phyloP scores from a whole-genome alignment of 2,888 invertebrate species.

The Ernsta delagoae region DNA sequence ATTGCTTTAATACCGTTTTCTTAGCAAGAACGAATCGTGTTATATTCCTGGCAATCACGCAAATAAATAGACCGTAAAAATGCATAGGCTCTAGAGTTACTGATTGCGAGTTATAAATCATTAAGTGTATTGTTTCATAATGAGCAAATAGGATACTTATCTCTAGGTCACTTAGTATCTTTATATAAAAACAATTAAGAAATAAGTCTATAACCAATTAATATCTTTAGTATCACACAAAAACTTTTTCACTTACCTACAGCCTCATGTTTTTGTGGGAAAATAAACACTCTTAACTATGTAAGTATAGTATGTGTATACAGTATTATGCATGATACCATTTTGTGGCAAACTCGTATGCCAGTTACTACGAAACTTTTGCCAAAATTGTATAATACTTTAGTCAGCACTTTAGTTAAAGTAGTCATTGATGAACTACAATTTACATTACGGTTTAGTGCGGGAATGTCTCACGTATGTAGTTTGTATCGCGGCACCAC shows the following conservation, averaged over 20 bases:
- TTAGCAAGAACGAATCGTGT: constrained; percentile 5
- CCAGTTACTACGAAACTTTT: neutral
- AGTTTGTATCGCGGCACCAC: constrained; percentile 33
- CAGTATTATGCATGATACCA: too few relatives aligned
- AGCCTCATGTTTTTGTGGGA: too few relatives aligned
- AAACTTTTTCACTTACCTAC: neutral
- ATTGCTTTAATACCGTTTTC: constrained; percentile 21
- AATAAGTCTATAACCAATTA: neutral
- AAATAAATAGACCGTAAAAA: constrained; percentile 38
- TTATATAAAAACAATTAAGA: too few relatives aligned
- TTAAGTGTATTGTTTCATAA: constrained; percentile 26
- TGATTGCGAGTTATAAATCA: constrained; percentile 33
- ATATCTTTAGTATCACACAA: neutral
- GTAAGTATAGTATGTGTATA: too few relatives aligned
- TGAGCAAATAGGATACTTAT: constrained; percentile 10
- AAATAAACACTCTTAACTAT: too few relatives aligned
- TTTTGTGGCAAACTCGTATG: neutral
- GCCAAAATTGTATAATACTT: constrained; percentile 1
- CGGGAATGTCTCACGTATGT: constrained; percentile 18
- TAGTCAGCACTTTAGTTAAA: constrained; percentile 4
- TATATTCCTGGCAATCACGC: constrained; percentile 27
- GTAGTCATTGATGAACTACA: constrained; percentile 28
- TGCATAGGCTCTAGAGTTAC: constrained; percentile 33
- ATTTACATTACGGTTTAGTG: constrained; percentile 34
- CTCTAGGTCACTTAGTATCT: constrained; percentile 6